Evolutionary conservation across 2,888 invertebrate species (phyloP).

Genomic region (Conomelus anceps): DNA sequence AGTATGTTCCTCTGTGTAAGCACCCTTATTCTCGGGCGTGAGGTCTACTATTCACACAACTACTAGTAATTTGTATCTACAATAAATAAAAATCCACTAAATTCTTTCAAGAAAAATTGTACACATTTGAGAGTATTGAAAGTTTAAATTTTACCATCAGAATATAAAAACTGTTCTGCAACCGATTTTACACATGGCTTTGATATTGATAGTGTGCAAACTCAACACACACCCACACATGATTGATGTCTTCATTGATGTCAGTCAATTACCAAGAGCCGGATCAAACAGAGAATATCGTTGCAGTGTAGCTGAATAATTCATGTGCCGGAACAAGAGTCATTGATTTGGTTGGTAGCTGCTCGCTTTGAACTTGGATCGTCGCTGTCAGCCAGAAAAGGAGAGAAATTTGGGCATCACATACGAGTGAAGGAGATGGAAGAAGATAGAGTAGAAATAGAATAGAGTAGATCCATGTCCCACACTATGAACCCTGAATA

Average conservation of each 20-base stretch:
- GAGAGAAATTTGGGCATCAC: not conserved
- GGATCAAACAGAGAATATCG: not conserved
- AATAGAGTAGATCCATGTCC: not conserved
- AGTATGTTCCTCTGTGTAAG: too few relatives aligned
- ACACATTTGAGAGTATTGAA: not conserved
- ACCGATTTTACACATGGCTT: not conserved
- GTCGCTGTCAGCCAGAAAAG: not conserved
- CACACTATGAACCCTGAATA: not conserved
- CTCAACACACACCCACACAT: not conserved
- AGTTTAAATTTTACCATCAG: not conserved
- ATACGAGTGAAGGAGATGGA: not conserved
- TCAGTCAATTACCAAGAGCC: not conserved
- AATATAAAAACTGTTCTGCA: not conserved
- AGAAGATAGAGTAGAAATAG: too few relatives aligned
- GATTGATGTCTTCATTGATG: not conserved
- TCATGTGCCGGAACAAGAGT: not conserved
- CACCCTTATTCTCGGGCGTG: too few relatives aligned
- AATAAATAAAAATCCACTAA: too few relatives aligned
- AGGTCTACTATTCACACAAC: too few relatives aligned
- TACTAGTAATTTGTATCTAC: too few relatives aligned
- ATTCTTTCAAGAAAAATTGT: too few relatives aligned
- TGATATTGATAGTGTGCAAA: too few relatives aligned
- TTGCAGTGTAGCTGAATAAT: not conserved
- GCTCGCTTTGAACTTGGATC: not conserved
- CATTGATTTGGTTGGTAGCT: not conserved